Conservation (phyloP, 30 jellyfish, hydroid and myxozoan genomes). For the Nemopilema nomurai region DNA sequence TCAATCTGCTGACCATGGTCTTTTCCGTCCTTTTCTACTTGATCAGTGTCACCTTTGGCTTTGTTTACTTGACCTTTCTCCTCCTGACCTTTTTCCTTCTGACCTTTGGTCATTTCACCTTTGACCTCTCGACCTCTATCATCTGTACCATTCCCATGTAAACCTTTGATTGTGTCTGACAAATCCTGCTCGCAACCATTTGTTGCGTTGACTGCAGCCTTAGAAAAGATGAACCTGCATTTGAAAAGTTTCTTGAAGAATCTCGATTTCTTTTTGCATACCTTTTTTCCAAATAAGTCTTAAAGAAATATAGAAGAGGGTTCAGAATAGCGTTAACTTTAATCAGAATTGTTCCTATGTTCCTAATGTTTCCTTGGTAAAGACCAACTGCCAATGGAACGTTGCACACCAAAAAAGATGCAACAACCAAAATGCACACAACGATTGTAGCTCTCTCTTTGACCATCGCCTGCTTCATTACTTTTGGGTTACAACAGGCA, state of each 20-base stretch:
- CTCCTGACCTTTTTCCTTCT: neutral
- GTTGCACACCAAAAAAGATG: slow-evolving; percentile 19
- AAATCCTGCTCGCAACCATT: no score
- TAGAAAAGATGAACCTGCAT: no score
- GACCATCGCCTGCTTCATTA: slow-evolving; percentile 23
- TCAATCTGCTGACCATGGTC: neutral
- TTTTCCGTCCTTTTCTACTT: neutral
- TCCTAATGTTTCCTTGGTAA: neutral
- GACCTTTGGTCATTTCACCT: neutral
- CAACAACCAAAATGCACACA: slow-evolving; percentile 36
- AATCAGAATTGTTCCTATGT: neutral
- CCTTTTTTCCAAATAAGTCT: slow-evolving; percentile 23
- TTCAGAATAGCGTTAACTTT: slow-evolving; percentile 9
- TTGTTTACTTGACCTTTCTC: neutral
- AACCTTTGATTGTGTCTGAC: no score
- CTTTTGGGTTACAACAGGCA: neutral
- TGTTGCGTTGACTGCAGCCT: no score
- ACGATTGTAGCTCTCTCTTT: slow-evolving; percentile 39
- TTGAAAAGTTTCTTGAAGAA: no score
- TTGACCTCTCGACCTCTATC: no score
- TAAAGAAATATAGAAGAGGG: slow-evolving; percentile 45
- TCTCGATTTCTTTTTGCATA: slow-evolving; percentile 25
- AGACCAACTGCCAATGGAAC: slow-evolving; percentile 7
- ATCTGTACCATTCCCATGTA: no score
- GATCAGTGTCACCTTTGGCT: neutral